Evolutionary conservation across 2,888 invertebrate genomes (phyloP).

Genomic region (Allacma fusca): DNA sequence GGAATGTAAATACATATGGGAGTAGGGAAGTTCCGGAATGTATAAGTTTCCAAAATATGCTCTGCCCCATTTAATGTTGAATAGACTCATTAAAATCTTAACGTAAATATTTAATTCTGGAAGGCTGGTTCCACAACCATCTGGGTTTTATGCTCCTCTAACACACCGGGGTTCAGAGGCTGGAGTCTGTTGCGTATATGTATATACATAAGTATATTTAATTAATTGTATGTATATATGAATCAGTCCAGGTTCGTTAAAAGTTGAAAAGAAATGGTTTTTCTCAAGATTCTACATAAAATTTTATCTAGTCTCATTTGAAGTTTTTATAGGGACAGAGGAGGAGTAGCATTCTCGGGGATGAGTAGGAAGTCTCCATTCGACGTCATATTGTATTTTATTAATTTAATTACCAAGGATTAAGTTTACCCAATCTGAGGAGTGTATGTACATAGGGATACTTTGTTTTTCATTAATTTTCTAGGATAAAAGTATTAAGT

Average conservation of each 20-base stretch:
- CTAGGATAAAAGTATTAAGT: constrained; percentile 12
- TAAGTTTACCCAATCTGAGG: constrained; percentile 1
- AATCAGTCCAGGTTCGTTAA: background rate
- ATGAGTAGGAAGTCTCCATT: background rate
- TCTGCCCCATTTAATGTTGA: too few species aligned
- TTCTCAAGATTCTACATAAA: background rate
- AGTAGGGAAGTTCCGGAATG: too few species aligned
- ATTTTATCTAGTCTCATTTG: constrained; percentile 5
- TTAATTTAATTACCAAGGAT: constrained; percentile 5
- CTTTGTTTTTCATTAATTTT: constrained; percentile 16
- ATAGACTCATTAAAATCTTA: too few species aligned
- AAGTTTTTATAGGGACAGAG: background rate
- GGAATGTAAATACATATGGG: too few species aligned
- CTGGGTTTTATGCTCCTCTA: too few species aligned
- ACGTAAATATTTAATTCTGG: too few species aligned
- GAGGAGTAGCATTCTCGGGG: too few species aligned
- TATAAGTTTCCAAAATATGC: too few species aligned
- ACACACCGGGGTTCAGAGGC: too few species aligned
- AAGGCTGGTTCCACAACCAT: too few species aligned
- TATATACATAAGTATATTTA: too few species aligned
- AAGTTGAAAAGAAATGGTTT: constrained; percentile 1
- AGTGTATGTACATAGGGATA: background rate
- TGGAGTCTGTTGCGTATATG: background rate
- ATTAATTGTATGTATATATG: background rate
- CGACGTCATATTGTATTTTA: constrained; percentile 1